Evolutionary conservation across 2,888 invertebrate genomes (phyloP).

Genomic region (Drosophila koepferae): DNA sequence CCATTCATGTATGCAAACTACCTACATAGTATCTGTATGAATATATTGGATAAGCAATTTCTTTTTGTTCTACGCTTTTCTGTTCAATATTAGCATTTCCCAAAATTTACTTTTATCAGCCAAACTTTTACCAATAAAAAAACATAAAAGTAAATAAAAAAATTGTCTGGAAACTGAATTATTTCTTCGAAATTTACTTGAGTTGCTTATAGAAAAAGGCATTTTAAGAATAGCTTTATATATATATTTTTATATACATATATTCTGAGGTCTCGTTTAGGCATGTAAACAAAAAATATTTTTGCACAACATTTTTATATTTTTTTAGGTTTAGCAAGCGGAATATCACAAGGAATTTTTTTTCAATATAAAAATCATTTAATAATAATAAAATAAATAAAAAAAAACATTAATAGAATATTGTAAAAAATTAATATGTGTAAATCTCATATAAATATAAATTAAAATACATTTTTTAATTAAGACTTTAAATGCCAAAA

Average conservation of each 20-base stretch:
- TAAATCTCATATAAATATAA: too few relatives aligned
- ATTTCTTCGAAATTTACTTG: background rate
- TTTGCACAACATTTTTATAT: too few relatives aligned
- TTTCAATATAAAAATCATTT: too few relatives aligned
- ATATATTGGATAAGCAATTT: slow-evolving; percentile 1
- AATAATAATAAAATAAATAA: too few relatives aligned
- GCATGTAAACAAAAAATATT: background rate
- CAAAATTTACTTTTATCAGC: background rate
- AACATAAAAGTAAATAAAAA: background rate
- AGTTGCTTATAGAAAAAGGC: background rate
- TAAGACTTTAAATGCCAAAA: too few relatives aligned
- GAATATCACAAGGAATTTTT: too few relatives aligned
- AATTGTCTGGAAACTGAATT: background rate
- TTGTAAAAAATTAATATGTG: too few relatives aligned
- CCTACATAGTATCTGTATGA: background rate
- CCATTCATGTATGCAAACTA: background rate
- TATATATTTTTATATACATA: background rate
- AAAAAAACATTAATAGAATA: too few relatives aligned
- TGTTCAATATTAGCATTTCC: background rate
- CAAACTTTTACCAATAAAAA: background rate
- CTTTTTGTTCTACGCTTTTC: background rate
- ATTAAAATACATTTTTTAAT: too few relatives aligned
- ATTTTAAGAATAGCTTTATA: background rate
- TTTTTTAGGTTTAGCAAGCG: too few relatives aligned
- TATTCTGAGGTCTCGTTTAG: background rate